A percentile compares a stretch with the other conserved stretches of the same genome.
phyloP scores from a whole-genome alignment of 2,797 vertebrate species.

The Cirrhinus mrigala region DNA sequence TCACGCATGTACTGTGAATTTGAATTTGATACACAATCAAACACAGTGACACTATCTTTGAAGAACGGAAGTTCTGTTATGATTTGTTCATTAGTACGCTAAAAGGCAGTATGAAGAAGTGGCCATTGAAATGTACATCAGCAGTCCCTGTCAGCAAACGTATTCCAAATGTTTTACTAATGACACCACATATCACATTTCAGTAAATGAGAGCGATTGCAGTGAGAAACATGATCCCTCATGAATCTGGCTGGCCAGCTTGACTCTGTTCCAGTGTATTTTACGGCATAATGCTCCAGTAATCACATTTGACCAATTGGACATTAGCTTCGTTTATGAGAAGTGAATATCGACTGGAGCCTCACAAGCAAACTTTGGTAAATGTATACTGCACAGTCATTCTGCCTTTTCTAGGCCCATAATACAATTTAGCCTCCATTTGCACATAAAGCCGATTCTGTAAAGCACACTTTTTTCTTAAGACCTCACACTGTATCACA shows the following conservation, averaged over 20 bases:
- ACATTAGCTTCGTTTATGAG: constrained; percentile 75
- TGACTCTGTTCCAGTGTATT: constrained; percentile 72
- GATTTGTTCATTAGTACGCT: neutral
- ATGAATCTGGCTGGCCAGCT: constrained; percentile 72
- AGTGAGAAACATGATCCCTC: constrained; percentile 76
- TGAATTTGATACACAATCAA: neutral
- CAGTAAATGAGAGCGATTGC: constrained; percentile 72
- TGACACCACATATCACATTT: constrained; percentile 70
- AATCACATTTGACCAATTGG: constrained; percentile 75
- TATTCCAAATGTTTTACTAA: constrained; percentile 75
- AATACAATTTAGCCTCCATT: constrained; percentile 27
- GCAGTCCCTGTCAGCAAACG: constrained; percentile 45
- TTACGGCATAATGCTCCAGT: constrained; percentile 75
- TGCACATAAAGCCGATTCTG: neutral
- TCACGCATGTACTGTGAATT: neutral
- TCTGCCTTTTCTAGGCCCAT: constrained; percentile 63
- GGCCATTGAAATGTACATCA: neutral
- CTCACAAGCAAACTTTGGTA: constrained; percentile 56
- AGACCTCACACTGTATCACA: neutral
- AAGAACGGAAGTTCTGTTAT: neutral
- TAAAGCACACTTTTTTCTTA: neutral
- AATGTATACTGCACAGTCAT: constrained; percentile 63
- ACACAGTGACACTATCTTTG: neutral
- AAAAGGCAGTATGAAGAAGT: neutral
- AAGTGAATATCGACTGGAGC: constrained; percentile 66